Conservation (phyloP, 1,140 invertebrate species). For the Augochlora pura region DNA sequence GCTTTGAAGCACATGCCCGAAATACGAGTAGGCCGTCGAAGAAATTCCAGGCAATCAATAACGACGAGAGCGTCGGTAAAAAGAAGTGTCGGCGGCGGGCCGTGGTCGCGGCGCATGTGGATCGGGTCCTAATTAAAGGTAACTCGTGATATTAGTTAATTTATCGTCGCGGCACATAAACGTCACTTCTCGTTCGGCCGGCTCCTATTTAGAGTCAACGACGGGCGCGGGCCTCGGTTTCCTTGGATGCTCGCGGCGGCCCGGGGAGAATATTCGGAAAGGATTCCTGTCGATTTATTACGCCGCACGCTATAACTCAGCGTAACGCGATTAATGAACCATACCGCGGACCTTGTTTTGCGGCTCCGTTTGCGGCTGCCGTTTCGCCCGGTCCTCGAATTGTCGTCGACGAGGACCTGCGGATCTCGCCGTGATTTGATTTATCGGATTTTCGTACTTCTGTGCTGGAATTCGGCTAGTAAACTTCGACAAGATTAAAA, state of each 20-base stretch:
- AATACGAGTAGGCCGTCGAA: not conserved
- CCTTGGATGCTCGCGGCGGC: constrained; percentile 34
- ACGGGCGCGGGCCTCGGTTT: constrained; percentile 25
- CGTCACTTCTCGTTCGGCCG: constrained; percentile 53
- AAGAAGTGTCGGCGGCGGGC: not conserved
- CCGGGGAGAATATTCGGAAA: constrained; percentile 46
- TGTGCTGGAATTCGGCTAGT: too few relatives aligned
- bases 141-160: constrained; percentile 62
- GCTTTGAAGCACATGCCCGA: not conserved
- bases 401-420: not conserved
- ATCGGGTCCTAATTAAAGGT: constrained; percentile 56
- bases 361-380: not conserved
- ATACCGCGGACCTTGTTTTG: constrained; percentile 47
- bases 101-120: constrained; percentile 16
- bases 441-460: too few relatives aligned
- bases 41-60: constrained; percentile 25
- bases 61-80: not conserved
- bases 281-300: constrained; percentile 62
- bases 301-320: constrained; percentile 50
- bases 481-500: too few relatives aligned
- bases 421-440: not conserved
- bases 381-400: not conserved
- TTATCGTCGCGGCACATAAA: constrained; percentile 54
- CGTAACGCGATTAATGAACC: constrained; percentile 63
- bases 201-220: constrained; percentile 44